A percentile compares a stretch with the other conserved stretches of the same genome.
Evolutionary conservation across 2,113 vertebrate species (phyloP).

Genomic region (Eleginops maclovinus): DNA sequence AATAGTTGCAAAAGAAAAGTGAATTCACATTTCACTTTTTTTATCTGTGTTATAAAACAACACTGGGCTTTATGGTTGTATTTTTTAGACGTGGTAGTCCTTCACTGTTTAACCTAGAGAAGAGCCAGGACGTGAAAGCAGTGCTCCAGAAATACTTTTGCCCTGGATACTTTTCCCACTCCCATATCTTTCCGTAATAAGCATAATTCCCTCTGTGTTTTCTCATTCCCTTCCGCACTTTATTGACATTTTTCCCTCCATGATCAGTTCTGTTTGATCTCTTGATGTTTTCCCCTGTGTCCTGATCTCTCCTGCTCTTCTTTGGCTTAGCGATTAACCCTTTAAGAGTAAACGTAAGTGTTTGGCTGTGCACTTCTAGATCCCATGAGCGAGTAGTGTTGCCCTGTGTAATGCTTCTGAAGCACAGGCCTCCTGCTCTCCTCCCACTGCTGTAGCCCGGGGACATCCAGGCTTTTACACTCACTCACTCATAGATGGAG

Average conservation of each 20-base stretch:
- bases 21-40: no score
- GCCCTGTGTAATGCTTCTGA: conserved; percentile 63
- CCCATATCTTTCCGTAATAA: neutral
- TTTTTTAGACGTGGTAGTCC: neutral
- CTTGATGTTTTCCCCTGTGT: conserved; percentile 44
- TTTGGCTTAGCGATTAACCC: conserved; percentile 50
- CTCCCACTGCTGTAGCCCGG: conserved; percentile 66
- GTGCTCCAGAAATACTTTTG: neutral
- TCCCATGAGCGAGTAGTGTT: conserved; percentile 52
- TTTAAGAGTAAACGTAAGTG: conserved; percentile 31
- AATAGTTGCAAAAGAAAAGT: neutral
- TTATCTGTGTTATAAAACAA: neutral
- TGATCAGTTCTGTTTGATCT: conserved; percentile 29
- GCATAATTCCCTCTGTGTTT: neutral
- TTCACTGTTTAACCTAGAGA: neutral
- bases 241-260: conserved; percentile 30
- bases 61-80: neutral
- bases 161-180: neutral
- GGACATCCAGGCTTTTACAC: conserved; percentile 46
- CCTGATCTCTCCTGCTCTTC: conserved; percentile 33
- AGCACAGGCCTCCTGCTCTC: conserved; percentile 56
- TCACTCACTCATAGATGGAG: conserved; percentile 44
- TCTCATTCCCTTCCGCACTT: neutral
- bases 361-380: conserved; percentile 25
- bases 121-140: neutral